phyloP scores from a whole-genome alignment of 2,797 vertebrate species.

The Crocidura indochinensis region DNA sequence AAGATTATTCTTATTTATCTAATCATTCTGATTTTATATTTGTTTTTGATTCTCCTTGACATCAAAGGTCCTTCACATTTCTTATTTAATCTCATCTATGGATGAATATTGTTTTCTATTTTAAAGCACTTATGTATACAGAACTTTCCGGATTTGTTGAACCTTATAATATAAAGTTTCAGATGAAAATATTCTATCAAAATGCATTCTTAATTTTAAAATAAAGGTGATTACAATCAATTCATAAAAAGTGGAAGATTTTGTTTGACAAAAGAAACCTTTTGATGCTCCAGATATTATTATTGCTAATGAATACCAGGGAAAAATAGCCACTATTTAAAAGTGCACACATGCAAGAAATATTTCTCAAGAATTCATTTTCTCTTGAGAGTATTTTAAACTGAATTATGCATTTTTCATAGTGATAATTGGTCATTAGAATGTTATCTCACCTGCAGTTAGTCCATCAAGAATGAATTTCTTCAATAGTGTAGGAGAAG shows the following conservation, averaged over 20 bases:
- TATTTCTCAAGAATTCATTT: not conserved
- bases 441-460: not conserved
- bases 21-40: conserved; percentile 8
- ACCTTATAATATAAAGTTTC: conserved; percentile 39
- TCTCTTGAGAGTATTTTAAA: conserved; percentile 52
- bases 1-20: not conserved
- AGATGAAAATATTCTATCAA: conserved; percentile 58
- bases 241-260: not conserved
- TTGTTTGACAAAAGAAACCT: conserved; percentile 1
- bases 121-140: not conserved
- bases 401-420: conserved; percentile 30
- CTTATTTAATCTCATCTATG: not conserved
- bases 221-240: conserved; percentile 64
- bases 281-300: not conserved
- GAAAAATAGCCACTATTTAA: not conserved
- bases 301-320: conserved; percentile 16
- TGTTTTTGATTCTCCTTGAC: not conserved
- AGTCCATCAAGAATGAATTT: not conserved
- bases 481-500: not conserved
- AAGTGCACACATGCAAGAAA: not conserved
- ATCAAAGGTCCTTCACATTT: not conserved
- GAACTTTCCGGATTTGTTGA: not conserved
- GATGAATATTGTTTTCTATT: not conserved
- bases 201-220: conserved; percentile 63
- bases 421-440: conserved; percentile 64